Evolutionary conservation across 2,888 invertebrate species (phyloP).

Genomic region (Bombylius discolor): DNA sequence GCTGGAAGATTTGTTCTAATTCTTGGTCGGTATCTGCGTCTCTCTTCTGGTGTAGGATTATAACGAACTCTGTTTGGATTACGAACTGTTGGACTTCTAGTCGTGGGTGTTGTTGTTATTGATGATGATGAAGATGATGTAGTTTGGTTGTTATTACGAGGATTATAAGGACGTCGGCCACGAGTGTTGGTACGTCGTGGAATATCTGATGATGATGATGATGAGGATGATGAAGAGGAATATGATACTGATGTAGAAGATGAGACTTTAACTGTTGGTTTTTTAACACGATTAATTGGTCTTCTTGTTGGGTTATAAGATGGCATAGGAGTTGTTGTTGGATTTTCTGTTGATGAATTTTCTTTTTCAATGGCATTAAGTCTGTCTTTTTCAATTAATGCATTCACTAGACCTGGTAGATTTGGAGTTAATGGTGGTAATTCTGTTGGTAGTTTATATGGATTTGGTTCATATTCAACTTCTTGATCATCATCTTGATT

Average conservation of each 20-base stretch:
- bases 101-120: conserved; percentile 12
- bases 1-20: conserved; percentile 22
- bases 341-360: conserved; percentile 29
- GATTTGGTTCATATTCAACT: conserved; percentile 37
- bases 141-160: conserved; percentile 16
- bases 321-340: conserved; percentile 31
- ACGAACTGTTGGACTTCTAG: conserved; percentile 29
- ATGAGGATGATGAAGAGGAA: conserved; percentile 22
- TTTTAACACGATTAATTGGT: conserved; percentile 41
- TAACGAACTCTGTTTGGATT: conserved; percentile 36
- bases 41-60: conserved; percentile 33
- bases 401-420: conserved; percentile 47
- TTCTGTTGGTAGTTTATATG: conserved; percentile 43
- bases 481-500: conserved; percentile 25
- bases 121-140: conserved; percentile 20
- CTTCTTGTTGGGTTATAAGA: conserved; percentile 32
- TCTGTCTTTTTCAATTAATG: conserved; percentile 41
- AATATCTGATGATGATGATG: conserved; percentile 17
- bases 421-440: conserved; percentile 45
- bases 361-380: conserved; percentile 18
- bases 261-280: conserved; percentile 31
- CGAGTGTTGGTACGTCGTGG: conserved; percentile 28
- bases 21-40: conserved; percentile 27
- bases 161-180: conserved; percentile 35
- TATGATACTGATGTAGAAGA: conserved; percentile 31